Evolutionary conservation across 2,888 invertebrate genomes (phyloP), one percentile per base, ranked within the genome.

Genomic region (Periphyllus acericola): DNA sequence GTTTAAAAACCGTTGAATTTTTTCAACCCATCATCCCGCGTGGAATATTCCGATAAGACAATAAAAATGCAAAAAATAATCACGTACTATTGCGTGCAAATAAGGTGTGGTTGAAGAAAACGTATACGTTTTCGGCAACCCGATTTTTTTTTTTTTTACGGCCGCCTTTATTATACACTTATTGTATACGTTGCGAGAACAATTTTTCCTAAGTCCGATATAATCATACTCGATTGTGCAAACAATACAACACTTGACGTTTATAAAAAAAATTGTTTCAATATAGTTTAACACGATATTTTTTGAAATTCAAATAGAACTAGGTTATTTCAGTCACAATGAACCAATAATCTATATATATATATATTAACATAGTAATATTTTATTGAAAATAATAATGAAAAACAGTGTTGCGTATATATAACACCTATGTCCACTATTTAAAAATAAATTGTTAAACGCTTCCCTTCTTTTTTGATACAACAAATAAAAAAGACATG

Each of bases 21-120:
- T 74, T 74, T n/a, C n/a, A 36, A 84, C 40, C 32, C 60, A 46
- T 68, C 17, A 3, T 46, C 8, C 14, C 11, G 29, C 72, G 32
- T 19, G 75, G 5, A 25, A 52, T 52, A 21, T 29, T 36, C 83
- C 60, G 29, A 83, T 83, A 83, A 71, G 82, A 46, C 19, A 75
- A 83, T 74, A 83, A 74, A 74, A 83, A 83, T 29, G 11, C 36
- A 14, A 60, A 83, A 83, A 83, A 83, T 83, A 83, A 75, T 83
- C 83, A 83, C 83, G 75, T 83, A 83, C 83, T 2, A 55, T 83
- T 74, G 68, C 21, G 60, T 75, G 60, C 21, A 25, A 34, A 82
- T 71, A 40, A 80, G 60, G 36, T n/a, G 66, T n/a, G 66, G 66
- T 74, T 74, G 34, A 6, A 36, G 29, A 68, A 68, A 68, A 68